These are phyloP conservation scores for Triplophysa yarkandensis DNA, from an alignment of 2,797 vertebrate genomes.

Conservation along the genomic window DNA sequence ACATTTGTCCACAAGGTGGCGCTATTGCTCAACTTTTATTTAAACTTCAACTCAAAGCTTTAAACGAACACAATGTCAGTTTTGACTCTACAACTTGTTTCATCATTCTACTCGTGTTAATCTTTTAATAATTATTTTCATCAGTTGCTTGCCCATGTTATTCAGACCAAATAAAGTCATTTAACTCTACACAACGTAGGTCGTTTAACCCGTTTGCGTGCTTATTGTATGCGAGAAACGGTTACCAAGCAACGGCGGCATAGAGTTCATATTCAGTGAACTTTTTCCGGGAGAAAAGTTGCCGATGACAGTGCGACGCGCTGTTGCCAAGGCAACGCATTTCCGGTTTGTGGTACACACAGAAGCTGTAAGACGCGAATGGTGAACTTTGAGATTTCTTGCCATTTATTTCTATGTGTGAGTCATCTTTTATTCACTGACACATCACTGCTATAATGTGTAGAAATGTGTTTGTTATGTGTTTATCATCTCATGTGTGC, in stretches of 20 bases:
- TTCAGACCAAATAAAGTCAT: background rate
- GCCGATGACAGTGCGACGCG: background rate
- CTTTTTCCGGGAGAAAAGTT: background rate
- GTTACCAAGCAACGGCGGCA: background rate
- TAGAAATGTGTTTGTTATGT: background rate
- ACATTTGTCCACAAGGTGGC: background rate
- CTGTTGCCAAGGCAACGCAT: slow-evolving; percentile 45
- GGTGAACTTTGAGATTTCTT: background rate
- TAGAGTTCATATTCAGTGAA: background rate
- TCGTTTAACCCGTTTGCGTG: too few species aligned
- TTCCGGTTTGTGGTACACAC: slow-evolving; percentile 19
- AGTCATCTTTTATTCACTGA: too few species aligned
- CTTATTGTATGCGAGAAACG: background rate
- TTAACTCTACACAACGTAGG: too few species aligned
- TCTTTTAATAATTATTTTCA: too few species aligned
- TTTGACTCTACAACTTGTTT: too few species aligned
- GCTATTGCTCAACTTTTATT: background rate
- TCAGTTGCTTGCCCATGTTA: background rate
- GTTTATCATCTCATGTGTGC: background rate
- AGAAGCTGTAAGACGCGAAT: slow-evolving; percentile 6
- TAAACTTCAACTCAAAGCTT: too few species aligned
- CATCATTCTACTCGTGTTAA: too few species aligned
- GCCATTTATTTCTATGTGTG: background rate
- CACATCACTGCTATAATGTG: too few species aligned
- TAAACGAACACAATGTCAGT: too few species aligned